A percentile compares a stretch with the other conserved stretches of the same genome.
These are phyloP conservation scores for Struthio camelus DNA, from an alignment of 2,113 vertebrate species.

Conservation along the genomic window DNA sequence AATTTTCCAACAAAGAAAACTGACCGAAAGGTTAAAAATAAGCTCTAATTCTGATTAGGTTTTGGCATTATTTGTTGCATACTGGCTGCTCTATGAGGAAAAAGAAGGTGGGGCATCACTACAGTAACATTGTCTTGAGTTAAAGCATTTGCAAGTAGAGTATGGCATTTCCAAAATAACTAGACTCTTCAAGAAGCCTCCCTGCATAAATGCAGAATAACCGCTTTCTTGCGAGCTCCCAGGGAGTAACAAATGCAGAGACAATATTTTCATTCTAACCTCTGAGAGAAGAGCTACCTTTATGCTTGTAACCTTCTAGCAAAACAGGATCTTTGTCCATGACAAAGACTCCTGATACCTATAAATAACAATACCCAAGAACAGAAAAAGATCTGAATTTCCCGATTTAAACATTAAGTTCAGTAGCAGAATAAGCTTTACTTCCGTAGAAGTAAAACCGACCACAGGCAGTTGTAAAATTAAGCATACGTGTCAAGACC, in stretches of 20 bases:
- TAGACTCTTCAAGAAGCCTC: background rate
- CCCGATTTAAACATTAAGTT: background rate
- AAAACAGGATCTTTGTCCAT: background rate
- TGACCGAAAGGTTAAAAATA: background rate
- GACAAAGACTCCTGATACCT: background rate
- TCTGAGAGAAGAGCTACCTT: background rate
- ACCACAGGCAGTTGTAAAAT: rapidly evolving
- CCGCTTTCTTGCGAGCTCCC: background rate
- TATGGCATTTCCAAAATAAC: background rate
- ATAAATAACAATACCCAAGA: background rate
- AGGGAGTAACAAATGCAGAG: background rate
- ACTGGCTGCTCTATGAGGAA: background rate
- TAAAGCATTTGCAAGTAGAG: rapidly evolving
- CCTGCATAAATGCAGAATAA: background rate
- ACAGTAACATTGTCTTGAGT: background rate
- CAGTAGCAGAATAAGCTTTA: background rate
- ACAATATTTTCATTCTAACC: background rate
- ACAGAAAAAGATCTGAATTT: background rate
- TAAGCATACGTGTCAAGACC: background rate
- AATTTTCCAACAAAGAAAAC: rapidly evolving
- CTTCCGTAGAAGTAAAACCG: background rate
- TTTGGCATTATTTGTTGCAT: background rate
- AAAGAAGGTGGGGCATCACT: background rate
- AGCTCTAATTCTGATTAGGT: background rate
- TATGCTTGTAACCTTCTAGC: background rate